A percentile compares a stretch with the other conserved stretches of the same genome.
Evolutionary conservation across 2,797 vertebrate species (phyloP).

Genomic region (Acanthurus lineatus): DNA sequence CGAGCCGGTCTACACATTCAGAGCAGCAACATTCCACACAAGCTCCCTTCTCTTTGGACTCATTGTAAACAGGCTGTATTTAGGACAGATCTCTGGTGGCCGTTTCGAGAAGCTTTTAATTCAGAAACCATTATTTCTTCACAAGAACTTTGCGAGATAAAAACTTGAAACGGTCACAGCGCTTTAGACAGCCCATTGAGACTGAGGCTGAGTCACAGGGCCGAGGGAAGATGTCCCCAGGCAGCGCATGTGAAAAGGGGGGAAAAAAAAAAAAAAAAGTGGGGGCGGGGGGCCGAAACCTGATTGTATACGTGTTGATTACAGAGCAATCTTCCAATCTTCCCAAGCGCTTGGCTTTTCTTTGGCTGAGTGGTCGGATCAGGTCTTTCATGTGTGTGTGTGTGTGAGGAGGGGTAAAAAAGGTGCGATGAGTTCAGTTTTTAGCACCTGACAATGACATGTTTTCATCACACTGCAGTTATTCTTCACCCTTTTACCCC

Average conservation of each 20-base stretch:
- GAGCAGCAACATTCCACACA: slow-evolving; percentile 46
- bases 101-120: slow-evolving; percentile 73
- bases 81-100: slow-evolving; percentile 80
- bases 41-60: slow-evolving; percentile 48
- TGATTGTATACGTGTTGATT: slow-evolving; percentile 83
- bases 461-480: slow-evolving; percentile 67
- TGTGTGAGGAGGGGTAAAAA: not conserved
- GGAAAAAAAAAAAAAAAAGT: slow-evolving; percentile 50
- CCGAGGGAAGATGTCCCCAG: slow-evolving; percentile 80
- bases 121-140: slow-evolving; percentile 74
- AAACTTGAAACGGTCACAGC: slow-evolving; percentile 68
- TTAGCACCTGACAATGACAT: slow-evolving; percentile 75
- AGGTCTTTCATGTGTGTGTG: slow-evolving; percentile 73
- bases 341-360: slow-evolving; percentile 82
- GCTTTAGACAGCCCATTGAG: slow-evolving; percentile 75
- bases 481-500: slow-evolving; percentile 40
- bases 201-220: slow-evolving; percentile 74
- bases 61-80: slow-evolving; percentile 69
- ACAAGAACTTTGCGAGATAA: slow-evolving; percentile 78
- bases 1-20: slow-evolving; percentile 3
- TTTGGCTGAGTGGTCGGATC: slow-evolving; percentile 71
- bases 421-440: slow-evolving; percentile 67
- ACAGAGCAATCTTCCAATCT: slow-evolving; percentile 85
- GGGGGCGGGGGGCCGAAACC: slow-evolving; percentile 67
- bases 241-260: slow-evolving; percentile 77